Evolutionary conservation across 2,888 invertebrate genomes (phyloP).

Genomic region (Melanophora roralis): DNA sequence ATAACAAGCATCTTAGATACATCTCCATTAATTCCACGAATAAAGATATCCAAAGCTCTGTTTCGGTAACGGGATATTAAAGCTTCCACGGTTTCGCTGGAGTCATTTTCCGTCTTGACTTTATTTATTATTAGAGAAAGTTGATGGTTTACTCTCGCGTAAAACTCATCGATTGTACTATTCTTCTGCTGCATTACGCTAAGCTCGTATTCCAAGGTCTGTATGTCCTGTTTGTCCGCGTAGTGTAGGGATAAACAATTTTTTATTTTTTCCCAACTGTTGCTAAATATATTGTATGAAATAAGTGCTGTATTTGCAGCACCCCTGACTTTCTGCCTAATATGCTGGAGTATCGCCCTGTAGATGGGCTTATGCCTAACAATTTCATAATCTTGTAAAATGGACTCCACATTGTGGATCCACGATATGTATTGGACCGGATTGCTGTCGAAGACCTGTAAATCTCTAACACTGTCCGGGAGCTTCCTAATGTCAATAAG

Average conservation of each 20-base stretch:
- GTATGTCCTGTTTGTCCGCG: background rate
- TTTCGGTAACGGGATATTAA: conserved; percentile 23
- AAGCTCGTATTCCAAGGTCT: background rate
- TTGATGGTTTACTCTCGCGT: background rate
- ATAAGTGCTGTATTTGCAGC: background rate
- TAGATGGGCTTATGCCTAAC: conserved; percentile 46
- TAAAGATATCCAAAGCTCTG: conserved; percentile 16
- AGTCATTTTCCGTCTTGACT: conserved; percentile 39
- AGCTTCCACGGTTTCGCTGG: conserved; percentile 39
- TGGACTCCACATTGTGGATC: conserved; percentile 53
- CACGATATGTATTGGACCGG: conserved; percentile 53
- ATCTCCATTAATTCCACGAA: conserved; percentile 32
- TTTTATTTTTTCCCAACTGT: background rate
- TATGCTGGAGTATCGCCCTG: conserved; percentile 44
- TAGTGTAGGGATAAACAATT: background rate
- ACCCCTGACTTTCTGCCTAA: background rate
- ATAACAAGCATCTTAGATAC: conserved; percentile 48
- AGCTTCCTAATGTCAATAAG: too few species aligned
- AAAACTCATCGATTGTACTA: background rate
- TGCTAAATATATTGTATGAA: background rate
- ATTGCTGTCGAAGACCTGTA: conserved; percentile 52
- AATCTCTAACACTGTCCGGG: conserved; percentile 48
- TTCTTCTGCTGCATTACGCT: background rate
- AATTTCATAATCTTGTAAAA: conserved; percentile 52
- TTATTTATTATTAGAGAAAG: conserved; percentile 5